Conservation (phyloP, 1,140 invertebrate species). For the Drosophila malerkotliana region DNA sequence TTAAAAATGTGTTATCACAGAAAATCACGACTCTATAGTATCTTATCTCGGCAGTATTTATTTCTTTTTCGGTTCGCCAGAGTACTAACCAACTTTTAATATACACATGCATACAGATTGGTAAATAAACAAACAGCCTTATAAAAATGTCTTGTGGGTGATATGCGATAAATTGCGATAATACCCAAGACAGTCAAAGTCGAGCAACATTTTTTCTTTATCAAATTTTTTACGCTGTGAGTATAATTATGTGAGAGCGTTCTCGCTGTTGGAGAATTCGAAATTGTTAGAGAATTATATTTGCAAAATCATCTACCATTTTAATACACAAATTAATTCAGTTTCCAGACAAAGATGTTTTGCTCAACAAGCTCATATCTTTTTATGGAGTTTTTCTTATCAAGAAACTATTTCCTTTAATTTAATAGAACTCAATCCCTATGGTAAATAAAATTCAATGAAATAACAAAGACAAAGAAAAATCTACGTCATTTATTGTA, state of each 20-base stretch:
- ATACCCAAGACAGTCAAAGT: slow-evolving; percentile 11
- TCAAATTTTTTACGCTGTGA: slow-evolving; percentile 1
- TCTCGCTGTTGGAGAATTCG: too few relatives aligned
- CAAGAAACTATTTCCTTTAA: too few relatives aligned
- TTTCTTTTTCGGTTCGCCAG: slow-evolving; percentile 27
- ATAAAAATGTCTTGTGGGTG: slow-evolving; percentile 38
- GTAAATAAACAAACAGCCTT: slow-evolving; percentile 46
- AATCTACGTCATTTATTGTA: too few relatives aligned
- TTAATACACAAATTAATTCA: too few relatives aligned
- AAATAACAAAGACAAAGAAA: not conserved
- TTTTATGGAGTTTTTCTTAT: too few relatives aligned
- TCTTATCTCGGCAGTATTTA: slow-evolving; percentile 70
- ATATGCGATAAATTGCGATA: slow-evolving; percentile 31
- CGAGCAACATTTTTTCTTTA: not conserved
- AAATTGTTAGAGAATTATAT: too few relatives aligned
- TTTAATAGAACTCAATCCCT: too few relatives aligned
- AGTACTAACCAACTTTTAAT: slow-evolving; percentile 38
- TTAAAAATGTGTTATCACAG: slow-evolving; percentile 31
- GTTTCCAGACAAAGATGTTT: too few relatives aligned
- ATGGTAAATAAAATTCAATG: too few relatives aligned
- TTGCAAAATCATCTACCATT: too few relatives aligned
- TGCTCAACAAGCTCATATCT: too few relatives aligned
- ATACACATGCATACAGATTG: slow-evolving; percentile 19
- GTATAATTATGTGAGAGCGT: too few relatives aligned
- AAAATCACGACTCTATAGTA: slow-evolving; percentile 30